These are phyloP conservation scores for Solea solea DNA, from an alignment of 2,113 vertebrate species.

Conservation along the genomic window DNA sequence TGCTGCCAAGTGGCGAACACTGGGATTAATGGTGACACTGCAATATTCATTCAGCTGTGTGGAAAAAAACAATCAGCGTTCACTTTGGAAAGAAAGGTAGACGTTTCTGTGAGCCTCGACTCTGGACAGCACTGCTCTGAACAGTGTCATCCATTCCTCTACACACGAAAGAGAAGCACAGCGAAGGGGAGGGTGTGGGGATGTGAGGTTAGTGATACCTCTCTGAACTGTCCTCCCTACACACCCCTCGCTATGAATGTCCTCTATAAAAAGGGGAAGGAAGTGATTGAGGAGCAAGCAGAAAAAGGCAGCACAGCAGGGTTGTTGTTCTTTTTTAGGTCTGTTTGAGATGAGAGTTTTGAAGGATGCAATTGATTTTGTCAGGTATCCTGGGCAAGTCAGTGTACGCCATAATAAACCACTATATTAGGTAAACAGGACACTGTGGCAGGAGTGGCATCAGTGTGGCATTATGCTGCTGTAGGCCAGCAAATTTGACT, in stretches of 20 bases:
- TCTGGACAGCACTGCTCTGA: neutral
- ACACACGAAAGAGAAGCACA: neutral
- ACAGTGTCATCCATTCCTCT: neutral
- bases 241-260: neutral
- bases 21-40: neutral
- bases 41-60: neutral
- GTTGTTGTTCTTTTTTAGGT: too few species aligned
- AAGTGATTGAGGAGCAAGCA: too few species aligned
- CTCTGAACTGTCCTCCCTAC: neutral
- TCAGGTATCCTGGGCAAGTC: conserved; percentile 1
- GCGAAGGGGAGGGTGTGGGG: neutral
- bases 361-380: neutral
- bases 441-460: too few species aligned
- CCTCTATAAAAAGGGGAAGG: too few species aligned
- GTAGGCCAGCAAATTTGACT: too few species aligned
- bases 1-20: neutral
- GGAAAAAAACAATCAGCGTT: neutral
- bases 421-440: too few species aligned
- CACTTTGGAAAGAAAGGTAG: neutral
- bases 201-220: conserved; percentile 16
- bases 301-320: too few species aligned
- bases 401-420: too few species aligned
- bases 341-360: too few species aligned
- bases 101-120: neutral
- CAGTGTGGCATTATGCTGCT: too few species aligned